These are phyloP conservation scores for Etheostoma perlongum DNA, from an alignment of 2,797 vertebrate genomes.

Conservation along the genomic window DNA sequence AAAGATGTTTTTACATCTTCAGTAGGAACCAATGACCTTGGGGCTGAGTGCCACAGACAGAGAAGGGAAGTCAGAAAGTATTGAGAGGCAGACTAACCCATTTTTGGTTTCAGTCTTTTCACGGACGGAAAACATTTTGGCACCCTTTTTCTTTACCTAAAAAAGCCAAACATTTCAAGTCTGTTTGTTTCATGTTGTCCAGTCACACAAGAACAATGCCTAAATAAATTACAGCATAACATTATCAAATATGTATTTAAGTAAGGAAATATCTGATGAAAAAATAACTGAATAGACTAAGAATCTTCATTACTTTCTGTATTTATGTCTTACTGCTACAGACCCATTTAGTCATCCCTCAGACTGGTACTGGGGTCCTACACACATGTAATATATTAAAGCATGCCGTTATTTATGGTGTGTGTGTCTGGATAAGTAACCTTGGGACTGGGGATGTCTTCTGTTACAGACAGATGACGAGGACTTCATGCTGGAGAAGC, in stretches of 20 bases:
- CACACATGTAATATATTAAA: neutral
- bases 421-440: conserved; percentile 11
- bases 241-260: too few species aligned
- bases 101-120: neutral
- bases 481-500: conserved; percentile 82
- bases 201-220: neutral
- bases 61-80: neutral
- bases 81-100: neutral
- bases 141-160: neutral
- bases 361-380: neutral
- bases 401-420: conserved; percentile 1
- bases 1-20: neutral
- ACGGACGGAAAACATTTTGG: too few species aligned
- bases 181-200: neutral
- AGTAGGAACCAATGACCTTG: too few species aligned
- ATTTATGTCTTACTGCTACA: conserved; percentile 4
- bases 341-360: neutral
- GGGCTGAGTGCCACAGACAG: neutral
- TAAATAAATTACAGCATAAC: neutral
- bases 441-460: conserved; percentile 9
- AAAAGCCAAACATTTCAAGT: neutral
- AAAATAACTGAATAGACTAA: neutral
- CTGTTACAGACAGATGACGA: conserved; percentile 81
- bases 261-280: neutral
- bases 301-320: neutral